Evolutionary conservation across 2,888 invertebrate species (phyloP).

Genomic region (Metallyticus violacea): DNA sequence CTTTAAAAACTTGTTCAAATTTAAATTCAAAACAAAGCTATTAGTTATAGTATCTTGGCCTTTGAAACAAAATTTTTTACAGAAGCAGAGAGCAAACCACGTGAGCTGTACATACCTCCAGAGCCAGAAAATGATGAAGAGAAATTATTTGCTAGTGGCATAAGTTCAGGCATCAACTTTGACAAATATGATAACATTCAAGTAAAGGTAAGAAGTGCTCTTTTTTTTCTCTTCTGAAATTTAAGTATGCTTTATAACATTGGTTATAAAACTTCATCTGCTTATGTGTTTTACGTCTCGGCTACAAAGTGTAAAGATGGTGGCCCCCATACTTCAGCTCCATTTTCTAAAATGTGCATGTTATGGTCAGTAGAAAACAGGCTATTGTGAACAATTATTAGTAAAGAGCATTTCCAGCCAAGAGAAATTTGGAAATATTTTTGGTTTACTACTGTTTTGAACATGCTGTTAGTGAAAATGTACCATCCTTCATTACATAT

Average conservation of each 20-base stretch:
- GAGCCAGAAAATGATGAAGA: conserved; percentile 69
- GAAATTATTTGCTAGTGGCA: conserved; percentile 66
- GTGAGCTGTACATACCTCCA: conserved; percentile 68
- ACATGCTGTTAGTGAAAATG: neutral
- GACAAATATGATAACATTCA: conserved; percentile 82
- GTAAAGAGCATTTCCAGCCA: too few species aligned
- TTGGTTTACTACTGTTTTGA: neutral
- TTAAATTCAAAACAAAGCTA: neutral
- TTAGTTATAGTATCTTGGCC: too few species aligned
- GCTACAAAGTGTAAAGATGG: too few species aligned
- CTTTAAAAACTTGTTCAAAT: neutral
- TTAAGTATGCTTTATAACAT: too few species aligned
- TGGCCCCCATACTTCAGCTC: neutral
- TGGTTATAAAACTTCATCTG: too few species aligned
- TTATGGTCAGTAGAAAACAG: too few species aligned
- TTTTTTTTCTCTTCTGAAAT: neutral
- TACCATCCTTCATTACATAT: neutral
- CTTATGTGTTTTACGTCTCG: too few species aligned
- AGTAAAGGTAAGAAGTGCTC: conserved; percentile 65
- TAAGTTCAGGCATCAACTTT: conserved; percentile 86
- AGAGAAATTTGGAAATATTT: too few species aligned
- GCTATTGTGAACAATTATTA: too few species aligned
- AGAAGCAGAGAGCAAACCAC: conserved; percentile 51
- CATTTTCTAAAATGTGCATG: too few species aligned
- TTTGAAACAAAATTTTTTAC: too few species aligned